These are phyloP conservation scores for Colaptes auratus DNA, from an alignment of 2,113 vertebrate species.

Conservation along the genomic window DNA sequence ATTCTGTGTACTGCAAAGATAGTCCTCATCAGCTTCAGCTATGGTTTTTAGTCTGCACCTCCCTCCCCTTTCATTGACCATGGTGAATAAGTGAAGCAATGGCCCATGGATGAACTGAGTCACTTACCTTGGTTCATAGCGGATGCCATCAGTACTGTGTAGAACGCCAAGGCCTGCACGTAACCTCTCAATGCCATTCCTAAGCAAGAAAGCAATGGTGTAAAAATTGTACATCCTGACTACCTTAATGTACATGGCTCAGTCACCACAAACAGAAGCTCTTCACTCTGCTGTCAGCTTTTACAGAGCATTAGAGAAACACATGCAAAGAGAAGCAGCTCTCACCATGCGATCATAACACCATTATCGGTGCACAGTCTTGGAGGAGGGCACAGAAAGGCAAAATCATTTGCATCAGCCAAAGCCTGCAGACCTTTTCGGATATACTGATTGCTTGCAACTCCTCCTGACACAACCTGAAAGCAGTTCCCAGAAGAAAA, in stretches of 20 bases:
- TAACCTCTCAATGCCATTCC: constrained; percentile 93
- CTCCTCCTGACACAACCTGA: constrained; percentile 93
- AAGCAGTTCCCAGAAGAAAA: not conserved
- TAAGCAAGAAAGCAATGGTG: constrained; percentile 55
- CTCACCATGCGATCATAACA: constrained; percentile 95
- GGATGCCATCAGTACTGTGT: constrained; percentile 71
- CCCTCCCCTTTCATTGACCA: rapidly evolving
- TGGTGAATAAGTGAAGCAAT: not conserved
- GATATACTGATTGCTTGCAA: constrained; percentile 94
- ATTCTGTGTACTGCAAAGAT: not conserved
- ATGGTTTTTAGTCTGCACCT: rapidly evolving
- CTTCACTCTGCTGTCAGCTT: not conserved
- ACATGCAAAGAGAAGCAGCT: not conserved
- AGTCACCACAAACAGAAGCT: not conserved
- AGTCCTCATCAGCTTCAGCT: not conserved
- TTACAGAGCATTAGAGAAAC: not conserved
- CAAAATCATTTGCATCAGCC: constrained; percentile 79
- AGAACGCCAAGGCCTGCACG: constrained; percentile 84
- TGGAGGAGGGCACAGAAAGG: constrained; percentile 87
- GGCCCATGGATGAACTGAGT: not conserved
- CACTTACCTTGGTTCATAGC: constrained; percentile 89
- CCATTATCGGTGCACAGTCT: constrained; percentile 95
- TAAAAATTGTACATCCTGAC: not conserved
- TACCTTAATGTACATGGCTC: rapidly evolving
- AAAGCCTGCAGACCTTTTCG: constrained; percentile 80